Evolutionary conservation across 2,888 invertebrate genomes (phyloP), one percentile per base, ranked within the genome.

Genomic region (Stictocephala bisonia): DNA sequence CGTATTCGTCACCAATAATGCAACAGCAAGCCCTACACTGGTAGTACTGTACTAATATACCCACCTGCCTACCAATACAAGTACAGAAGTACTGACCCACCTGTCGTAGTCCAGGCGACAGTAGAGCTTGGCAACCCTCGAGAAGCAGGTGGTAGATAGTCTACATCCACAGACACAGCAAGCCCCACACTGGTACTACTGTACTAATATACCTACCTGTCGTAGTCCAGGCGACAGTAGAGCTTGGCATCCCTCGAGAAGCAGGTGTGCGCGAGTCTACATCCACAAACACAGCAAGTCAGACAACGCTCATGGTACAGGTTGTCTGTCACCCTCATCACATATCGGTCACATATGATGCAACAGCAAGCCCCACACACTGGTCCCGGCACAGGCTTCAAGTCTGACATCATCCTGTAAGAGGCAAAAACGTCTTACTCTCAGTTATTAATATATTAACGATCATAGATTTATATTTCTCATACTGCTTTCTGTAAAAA

Each of bases 71-170:
- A n/a, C n/a, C n/a, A n/a, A n/a, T n/a, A n/a, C n/a, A n/a, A n/a
- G n/a, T n/a, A n/a, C n/a, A n/a, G n/a, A n/a, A n/a, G n/a, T n/a
- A n/a, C n/a, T n/a, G n/a, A n/a, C n/a, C n/a, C n/a, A n/a, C n/a
- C 91, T 90, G 84, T 92, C 92, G 83, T 93, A 94, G 84, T 94
- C 93, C 75, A 90, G 85, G 80, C 91, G 88, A 84, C 94, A 94
- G 83, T 90, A 93, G 74, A 94, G 87, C 80, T 91, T 90, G 77
- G 91, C 88, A 79, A 92, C 91, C 79, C 90, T 87, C 58, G 90
- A 88, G 84, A 91, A 94, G 83, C 93, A 94, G 74, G 92, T 91
- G 81, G 91, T 90, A 76, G 88, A 87, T 74, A 94, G 87, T 75
- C 88, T 88, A 76, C 88, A 86, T 74, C 90, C 89, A 82, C 94